phyloP scores from a whole-genome alignment of 2,113 vertebrate genomes.

The Felis chaus region DNA sequence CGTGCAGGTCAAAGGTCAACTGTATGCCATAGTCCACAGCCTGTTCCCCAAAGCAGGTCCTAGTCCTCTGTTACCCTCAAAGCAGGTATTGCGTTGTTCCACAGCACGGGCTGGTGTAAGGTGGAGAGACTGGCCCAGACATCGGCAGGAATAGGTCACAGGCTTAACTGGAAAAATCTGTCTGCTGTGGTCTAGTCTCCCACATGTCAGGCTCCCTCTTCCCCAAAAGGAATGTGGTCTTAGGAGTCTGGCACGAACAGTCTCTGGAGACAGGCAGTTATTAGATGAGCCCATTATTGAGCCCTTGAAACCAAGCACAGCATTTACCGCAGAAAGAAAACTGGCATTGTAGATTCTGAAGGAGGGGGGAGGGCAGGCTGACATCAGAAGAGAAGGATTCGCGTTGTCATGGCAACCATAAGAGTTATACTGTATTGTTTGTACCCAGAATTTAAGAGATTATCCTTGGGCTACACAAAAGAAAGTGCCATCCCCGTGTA shows the following conservation, averaged over 20 bases:
- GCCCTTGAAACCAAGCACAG: constrained; percentile 53
- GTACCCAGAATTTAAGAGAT: constrained; percentile 65
- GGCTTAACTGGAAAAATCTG: constrained; percentile 14
- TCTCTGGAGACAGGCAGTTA: constrained; percentile 37
- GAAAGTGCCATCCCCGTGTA: constrained; percentile 23
- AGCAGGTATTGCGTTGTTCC: neutral
- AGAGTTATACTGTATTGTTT: constrained; percentile 51
- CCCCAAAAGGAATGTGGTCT: constrained; percentile 40
- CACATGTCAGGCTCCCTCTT: neutral
- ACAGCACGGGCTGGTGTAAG: neutral
- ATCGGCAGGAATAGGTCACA: neutral
- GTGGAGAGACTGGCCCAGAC: neutral
- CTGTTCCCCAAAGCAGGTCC: neutral
- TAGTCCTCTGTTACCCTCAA: neutral
- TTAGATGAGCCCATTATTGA: constrained; percentile 32
- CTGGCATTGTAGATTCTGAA: constrained; percentile 52
- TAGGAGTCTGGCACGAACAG: constrained; percentile 42
- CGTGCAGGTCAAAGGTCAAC: neutral
- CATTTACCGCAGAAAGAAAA: constrained; percentile 60
- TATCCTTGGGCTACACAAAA: constrained; percentile 66
- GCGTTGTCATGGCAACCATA: constrained; percentile 74
- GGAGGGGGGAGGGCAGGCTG: constrained; percentile 33
- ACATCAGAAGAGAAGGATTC: constrained; percentile 68
- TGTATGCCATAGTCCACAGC: neutral
- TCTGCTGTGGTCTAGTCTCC: neutral